Evolutionary conservation across 2,797 vertebrate species (phyloP), one percentile per base, ranked within the genome.

Genomic region (Lepus townsendii): DNA sequence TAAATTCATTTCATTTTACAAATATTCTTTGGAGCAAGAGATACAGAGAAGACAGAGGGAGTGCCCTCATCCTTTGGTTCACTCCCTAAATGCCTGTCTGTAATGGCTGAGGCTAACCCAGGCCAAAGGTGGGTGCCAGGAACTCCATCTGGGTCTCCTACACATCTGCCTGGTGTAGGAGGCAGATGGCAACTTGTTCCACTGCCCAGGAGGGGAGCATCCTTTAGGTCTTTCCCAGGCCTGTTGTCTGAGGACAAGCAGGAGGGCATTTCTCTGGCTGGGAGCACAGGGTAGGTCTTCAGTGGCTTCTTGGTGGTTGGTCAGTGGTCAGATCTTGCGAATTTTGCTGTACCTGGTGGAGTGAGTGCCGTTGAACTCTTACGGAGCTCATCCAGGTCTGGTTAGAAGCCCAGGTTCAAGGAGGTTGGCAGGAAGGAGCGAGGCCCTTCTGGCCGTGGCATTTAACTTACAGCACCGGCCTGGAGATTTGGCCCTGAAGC

Each of bases 321-420:
- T 47, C 0, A 5, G 24, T 35, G 66, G 66, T 60, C 82, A 42
- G 63, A 69, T 68, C 65, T 65, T 32, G 84, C 7, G n/a, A 82
- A 69, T 92, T 92, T 93, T 80, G 17, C n/a, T 72, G 57, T 80
- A 76, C 62, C 76, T 50, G 13, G 3, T 32, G 24, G 71, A 88
- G 71, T 42, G 71, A 88, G 66, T 42, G 30, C 73, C 30, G 16
- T 71, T 50, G 10, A 7, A 47, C 57, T 87, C 69, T 80, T 83
- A 42, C 3, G 16, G 17, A 54, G n/a, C 62, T 77, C 27, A 16
- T 92, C 30, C 14, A 66, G n/a, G 73, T 76, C 66, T 0, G 9
- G 12, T 71, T 75, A 66, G 54, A 79, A 84, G 68, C 32, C 12
- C 6, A 30, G 88, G 27, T 26, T 95, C 62, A 19, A 93, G 78